These are phyloP conservation scores for Drosophila subpulchrella DNA, from an alignment of 1,140 invertebrate genomes.

Conservation along the genomic window DNA sequence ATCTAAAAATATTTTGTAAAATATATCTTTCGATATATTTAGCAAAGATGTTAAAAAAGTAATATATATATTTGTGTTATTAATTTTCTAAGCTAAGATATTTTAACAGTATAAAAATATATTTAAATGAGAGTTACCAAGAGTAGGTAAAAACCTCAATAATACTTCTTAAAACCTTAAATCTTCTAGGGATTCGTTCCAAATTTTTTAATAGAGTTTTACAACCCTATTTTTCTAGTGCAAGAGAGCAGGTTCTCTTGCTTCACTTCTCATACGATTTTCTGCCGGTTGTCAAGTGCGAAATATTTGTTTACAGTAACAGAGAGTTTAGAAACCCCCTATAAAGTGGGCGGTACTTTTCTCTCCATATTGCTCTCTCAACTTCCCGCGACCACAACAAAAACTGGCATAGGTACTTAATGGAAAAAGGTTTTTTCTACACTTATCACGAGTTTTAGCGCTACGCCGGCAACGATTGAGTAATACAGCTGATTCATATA, in stretches of 20 bases:
- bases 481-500: constrained; percentile 69
- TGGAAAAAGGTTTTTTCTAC: constrained; percentile 16
- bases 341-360: constrained; percentile 15
- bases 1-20: neutral
- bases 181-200: too few relatives aligned
- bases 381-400: constrained; percentile 24
- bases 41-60: too few relatives aligned
- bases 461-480: constrained; percentile 51
- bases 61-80: too few relatives aligned
- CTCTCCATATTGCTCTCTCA: neutral
- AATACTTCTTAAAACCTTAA: too few relatives aligned
- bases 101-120: too few relatives aligned
- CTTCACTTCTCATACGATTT: neutral
- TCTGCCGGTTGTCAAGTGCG: constrained; percentile 7
- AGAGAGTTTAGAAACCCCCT: neutral
- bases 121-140: too few relatives aligned
- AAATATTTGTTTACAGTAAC: constrained; percentile 40
- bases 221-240: neutral
- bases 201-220: neutral
- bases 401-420: constrained; percentile 6
- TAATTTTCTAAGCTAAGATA: too few relatives aligned
- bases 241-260: neutral
- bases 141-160: too few relatives aligned
- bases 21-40: neutral
- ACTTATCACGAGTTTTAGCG: constrained; percentile 68